phyloP scores from a whole-genome alignment of 1,140 invertebrate genomes.

The Achatina immaculata region DNA sequence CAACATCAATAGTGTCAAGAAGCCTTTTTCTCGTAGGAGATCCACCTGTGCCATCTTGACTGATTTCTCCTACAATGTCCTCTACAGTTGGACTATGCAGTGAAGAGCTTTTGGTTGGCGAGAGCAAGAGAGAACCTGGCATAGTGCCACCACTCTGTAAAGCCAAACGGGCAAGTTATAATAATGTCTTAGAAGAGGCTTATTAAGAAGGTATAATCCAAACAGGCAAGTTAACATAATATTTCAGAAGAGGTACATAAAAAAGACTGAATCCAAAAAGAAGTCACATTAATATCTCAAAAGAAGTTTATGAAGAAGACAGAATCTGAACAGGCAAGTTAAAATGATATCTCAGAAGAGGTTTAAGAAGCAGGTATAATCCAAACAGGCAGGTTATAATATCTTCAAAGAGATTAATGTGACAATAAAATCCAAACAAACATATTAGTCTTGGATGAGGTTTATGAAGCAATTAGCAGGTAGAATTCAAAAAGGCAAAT shows the following conservation, averaged over 20 bases:
- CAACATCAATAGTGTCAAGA: constrained; percentile 70
- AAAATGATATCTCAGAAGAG: background rate
- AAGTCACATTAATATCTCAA: background rate
- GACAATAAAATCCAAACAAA: background rate
- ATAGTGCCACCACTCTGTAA: constrained; percentile 18
- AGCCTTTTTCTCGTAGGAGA: constrained; percentile 58
- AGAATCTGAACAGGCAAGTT: background rate
- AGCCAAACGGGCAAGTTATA: background rate
- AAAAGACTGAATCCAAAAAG: background rate
- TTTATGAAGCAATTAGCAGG: too few relatives aligned
- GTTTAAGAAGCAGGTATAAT: background rate
- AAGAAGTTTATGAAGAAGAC: background rate
- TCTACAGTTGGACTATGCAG: background rate
- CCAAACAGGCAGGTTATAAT: background rate
- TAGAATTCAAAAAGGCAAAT: background rate
- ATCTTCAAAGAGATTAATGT: background rate
- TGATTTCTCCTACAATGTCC: constrained; percentile 6
- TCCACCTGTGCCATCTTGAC: constrained; percentile 11
- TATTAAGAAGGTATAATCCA: background rate
- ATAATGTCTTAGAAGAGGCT: background rate
- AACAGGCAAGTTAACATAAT: background rate
- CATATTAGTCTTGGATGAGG: too few relatives aligned
- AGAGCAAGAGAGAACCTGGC: background rate
- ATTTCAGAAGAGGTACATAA: background rate
- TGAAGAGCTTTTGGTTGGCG: background rate